Evolutionary conservation across 2,888 invertebrate species (phyloP).

Genomic region (Luperina nickerlii): DNA sequence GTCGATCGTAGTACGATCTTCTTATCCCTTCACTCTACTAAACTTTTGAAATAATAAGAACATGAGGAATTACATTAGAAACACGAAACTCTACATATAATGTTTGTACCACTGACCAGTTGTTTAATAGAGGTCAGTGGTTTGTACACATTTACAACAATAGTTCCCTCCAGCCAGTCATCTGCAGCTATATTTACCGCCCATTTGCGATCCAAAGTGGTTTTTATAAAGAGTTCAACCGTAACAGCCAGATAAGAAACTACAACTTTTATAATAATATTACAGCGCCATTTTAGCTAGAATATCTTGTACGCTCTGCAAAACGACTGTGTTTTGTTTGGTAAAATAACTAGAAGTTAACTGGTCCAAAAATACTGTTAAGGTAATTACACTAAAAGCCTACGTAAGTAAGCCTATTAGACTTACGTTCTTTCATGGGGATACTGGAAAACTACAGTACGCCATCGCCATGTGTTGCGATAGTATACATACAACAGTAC

Average conservation of each 20-base stretch:
- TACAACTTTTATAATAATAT: conserved; percentile 47
- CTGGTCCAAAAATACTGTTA: no score
- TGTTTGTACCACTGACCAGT: background rate
- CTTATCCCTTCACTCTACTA: no score
- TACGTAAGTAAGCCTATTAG: no score
- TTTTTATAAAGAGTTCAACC: conserved; percentile 67
- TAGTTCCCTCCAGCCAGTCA: conserved; percentile 51
- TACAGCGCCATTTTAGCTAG: conserved; percentile 25
- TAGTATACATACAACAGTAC: no score
- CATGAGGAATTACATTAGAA: no score
- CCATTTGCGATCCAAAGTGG: conserved; percentile 61
- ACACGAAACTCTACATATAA: background rate
- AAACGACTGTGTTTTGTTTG: conserved; percentile 16
- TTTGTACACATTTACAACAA: conserved; percentile 26
- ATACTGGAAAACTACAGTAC: background rate
- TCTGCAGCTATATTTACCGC: conserved; percentile 57
- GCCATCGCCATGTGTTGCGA: background rate
- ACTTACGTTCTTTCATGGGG: background rate
- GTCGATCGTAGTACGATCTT: no score
- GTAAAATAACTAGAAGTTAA: conserved; percentile 1
- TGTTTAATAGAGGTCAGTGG: no score
- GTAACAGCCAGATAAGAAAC: conserved; percentile 67
- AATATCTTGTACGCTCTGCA: conserved; percentile 27
- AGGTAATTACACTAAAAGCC: background rate
- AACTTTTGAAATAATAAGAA: no score